Evolutionary conservation across 1,140 invertebrate species (phyloP), one percentile per base, ranked within the genome.

Genomic region (Drosophila tropicalis): DNA sequence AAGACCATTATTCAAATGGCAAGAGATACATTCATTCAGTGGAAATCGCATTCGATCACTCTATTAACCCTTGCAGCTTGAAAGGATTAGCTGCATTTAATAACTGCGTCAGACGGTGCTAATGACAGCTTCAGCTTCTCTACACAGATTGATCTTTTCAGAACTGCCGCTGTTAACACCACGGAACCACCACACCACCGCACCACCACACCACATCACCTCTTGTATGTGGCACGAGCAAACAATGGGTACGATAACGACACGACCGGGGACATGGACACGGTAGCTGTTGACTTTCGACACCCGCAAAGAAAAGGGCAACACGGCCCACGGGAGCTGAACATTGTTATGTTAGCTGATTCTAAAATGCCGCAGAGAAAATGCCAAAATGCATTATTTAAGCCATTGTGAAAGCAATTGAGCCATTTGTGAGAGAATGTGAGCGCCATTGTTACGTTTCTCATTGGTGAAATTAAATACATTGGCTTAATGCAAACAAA

Each of bases 31-130:
- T 13, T 66, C 55, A 15, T 19, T 70, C 81, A 81, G 67, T 1
- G 29, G 5, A 51, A 51, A 51, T 22, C 44, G 44, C 44, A 51
- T 15, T 19, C 9, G 44, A 51, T 51, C 44, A 51, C 44, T 51
- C 17, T 51, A 51, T 51, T 51, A 51, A 51, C 17, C 17, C 17
- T 66, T 66, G 68, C 63, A 70, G 44, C 58, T 41, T 70, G 70
- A 68, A 79, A 82, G 83, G 82, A 86, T 86, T 87, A 87, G 68
- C 60, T 67, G 63, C 79, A 76, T 87, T 87, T 82, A 81, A 86
- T 81, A 71, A 78, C 29, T 60, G 58, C 72, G 29, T 25, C 12
- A 13, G 15, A 2, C 10, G 67, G 34, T 22, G 55, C 25, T 76
- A 76, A 76, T 76, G 32, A 47, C 22, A 25, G 22, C n/a, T n/a